Evolutionary conservation across 2,797 vertebrate species (phyloP), one percentile per base, ranked within the genome.

Genomic region (Sebastes flavidus): DNA sequence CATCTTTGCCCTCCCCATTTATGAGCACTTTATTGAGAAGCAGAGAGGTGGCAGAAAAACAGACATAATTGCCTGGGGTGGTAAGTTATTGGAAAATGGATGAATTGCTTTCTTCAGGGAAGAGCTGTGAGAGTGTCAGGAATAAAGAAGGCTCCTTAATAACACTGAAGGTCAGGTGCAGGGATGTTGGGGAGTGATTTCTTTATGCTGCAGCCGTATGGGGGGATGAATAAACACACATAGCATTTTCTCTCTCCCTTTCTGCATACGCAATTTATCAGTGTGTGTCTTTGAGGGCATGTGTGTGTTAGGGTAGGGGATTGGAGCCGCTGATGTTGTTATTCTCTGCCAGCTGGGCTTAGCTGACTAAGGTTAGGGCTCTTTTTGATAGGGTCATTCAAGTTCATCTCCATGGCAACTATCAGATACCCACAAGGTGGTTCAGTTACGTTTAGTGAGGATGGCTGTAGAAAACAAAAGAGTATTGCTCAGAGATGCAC

Each of bases 11-110:
- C 91, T 87, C 88, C 87, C 81, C 88, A 82, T 91, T 93, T 92
- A 94, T 94, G 91, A 94, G 88, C 86, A 92, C 92, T 95, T 95
- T 95, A 95, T 94, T 94, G 93, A 94, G 90, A 93, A 90, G 91
- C 88, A 72, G 88, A 87, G 86, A 92, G 91, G 92, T 92, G 89
- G 89, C 88, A 91, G 90, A 92, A 91, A 93, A 92, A 91, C 93
- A 93, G 92, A 91, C 89, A 89, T 95, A 95, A 95, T 95, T 95
- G 93, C 93, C 91, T 89, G 25, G 81, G 92, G 91, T 91, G 91
- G 89, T 88, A 89, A 89, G 92, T 94, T 94, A 94, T 95, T 95
- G 94, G 93, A 94, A 94, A 94, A 93, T 92, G 90, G 92, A 94
- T 94, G 91, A 93, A 94, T 94, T 92, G 91, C 90, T 91, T 92